Base-by-base conservation (phyloP, 2,888 invertebrate species). In the Apodemia hepburni region DNA sequence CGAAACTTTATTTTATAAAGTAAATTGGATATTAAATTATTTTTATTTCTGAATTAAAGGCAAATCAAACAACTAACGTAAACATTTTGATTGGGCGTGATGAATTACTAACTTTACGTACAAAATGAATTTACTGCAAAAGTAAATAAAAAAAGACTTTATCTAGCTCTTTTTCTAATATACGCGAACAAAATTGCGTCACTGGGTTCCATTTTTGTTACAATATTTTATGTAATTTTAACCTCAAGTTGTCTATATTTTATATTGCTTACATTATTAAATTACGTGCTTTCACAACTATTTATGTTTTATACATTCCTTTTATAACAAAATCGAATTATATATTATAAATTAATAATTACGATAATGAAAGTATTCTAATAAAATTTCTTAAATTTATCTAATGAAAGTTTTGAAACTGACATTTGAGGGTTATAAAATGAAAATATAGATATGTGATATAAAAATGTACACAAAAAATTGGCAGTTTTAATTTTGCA, bases 241-340 rank as follows among this genome's bases (percentile, higher is more conserved):
- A 42, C 35, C 22, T 61, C 29, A 22, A 27, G 29, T 47, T 33
- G 47, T 49, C 58, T 62, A 62, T 47, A 27, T 62, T 58, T 58
- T 58, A 47, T 62, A 58, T 62, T 58, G 61, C 61, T 62, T 62
- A 62, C 12, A 62, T 29, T 47, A 58, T 58, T 58, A 45, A 58
- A 58, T 62, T 62, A 62, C 27, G 61, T 61, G 61, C 61, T 58
- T 29, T 45, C 45, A 58, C 17, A 45, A 58, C 61, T 62, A 62
- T 29, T 54, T 54, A 51, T 29, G 18, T 54, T 49, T 51, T 15
- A 58, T 60, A 49, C 27, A 35, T 49, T 47, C 45, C 45, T 60
- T 45, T 60, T 35, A 27, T 38, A 22, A 35, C 35, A 51, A 51
- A 38, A 51, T 42, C 15, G 42, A 42, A 42, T 42, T 15, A 42